These are phyloP conservation scores for Plagodis pulveraria DNA, from an alignment of 2,888 invertebrate genomes.

Conservation along the genomic window DNA sequence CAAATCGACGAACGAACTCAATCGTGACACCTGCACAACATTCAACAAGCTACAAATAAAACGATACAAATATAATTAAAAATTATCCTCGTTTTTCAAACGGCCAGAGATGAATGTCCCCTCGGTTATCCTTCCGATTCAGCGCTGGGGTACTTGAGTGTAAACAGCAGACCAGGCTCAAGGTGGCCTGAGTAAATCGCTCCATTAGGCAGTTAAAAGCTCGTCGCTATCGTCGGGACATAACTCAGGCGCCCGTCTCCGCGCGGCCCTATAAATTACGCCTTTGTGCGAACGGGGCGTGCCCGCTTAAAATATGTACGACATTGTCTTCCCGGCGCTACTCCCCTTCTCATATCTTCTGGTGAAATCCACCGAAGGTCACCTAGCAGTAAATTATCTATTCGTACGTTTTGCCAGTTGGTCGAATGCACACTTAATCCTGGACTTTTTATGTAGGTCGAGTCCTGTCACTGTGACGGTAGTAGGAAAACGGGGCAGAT, in stretches of 20 bases:
- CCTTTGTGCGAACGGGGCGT: conserved; percentile 82
- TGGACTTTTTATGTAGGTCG: conserved; percentile 66
- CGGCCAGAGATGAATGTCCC: conserved; percentile 51
- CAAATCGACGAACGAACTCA: conserved; percentile 39
- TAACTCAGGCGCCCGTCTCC: conserved; percentile 83
- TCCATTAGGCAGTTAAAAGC: conserved; percentile 85
- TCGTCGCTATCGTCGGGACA: conserved; percentile 82
- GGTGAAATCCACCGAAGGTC: conserved; percentile 67
- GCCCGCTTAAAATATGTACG: conserved; percentile 83
- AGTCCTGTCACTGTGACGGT: conserved; percentile 44
- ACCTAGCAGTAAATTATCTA: conserved; percentile 71
- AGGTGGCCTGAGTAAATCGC: conserved; percentile 82
- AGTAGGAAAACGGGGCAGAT: conserved; percentile 44
- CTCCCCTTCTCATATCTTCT: conserved; percentile 75
- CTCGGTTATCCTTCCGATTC: conserved; percentile 48
- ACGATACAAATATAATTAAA: conserved; percentile 29
- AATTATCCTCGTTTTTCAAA: conserved; percentile 38
- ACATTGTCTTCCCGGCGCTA: conserved; percentile 78
- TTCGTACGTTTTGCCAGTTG: conserved; percentile 58
- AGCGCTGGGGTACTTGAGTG: conserved; percentile 56
- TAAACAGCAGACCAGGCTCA: conserved; percentile 72
- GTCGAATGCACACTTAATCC: conserved; percentile 52
- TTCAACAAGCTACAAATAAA: conserved; percentile 6
- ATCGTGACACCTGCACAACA: conserved; percentile 17
- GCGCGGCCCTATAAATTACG: conserved; percentile 82